Evolutionary conservation across 2,888 invertebrate species (phyloP).

Genomic region (Lasioglossum marginatum): DNA sequence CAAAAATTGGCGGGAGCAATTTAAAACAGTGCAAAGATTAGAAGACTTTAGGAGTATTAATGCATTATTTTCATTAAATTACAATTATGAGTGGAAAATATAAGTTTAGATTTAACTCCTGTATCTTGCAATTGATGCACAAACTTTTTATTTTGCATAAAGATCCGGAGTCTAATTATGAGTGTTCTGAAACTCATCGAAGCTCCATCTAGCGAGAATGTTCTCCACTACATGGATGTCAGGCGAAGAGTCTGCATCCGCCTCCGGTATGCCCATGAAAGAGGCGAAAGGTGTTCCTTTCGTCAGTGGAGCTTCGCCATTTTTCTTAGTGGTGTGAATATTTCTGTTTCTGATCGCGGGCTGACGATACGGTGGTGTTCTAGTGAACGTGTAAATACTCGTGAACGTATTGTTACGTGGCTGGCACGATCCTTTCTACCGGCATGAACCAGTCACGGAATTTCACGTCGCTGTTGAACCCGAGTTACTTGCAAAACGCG

Average conservation of each 20-base stretch:
- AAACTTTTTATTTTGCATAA: no score
- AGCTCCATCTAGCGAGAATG: slow-evolving; percentile 20
- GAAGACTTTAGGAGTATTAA: no score
- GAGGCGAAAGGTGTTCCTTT: slow-evolving; percentile 23
- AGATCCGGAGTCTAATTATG: no score
- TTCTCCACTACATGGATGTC: slow-evolving; percentile 20
- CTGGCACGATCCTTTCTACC: neutral
- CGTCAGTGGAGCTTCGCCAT: slow-evolving; percentile 56
- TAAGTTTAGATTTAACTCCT: neutral
- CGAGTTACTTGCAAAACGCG: slow-evolving; percentile 82
- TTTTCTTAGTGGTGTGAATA: slow-evolving; percentile 52
- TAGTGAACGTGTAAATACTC: neutral
- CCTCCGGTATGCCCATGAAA: slow-evolving; percentile 55
- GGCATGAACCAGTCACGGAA: slow-evolving; percentile 83
- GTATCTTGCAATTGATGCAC: no score
- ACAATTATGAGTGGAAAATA: no score
- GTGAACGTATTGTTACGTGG: slow-evolving; percentile 6
- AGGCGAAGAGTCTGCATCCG: slow-evolving; percentile 30
- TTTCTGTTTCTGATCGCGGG: slow-evolving; percentile 14
- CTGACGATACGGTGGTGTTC: neutral
- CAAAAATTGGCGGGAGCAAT: no score
- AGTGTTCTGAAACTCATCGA: slow-evolving; percentile 32
- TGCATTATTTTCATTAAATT: no score
- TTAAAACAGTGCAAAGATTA: no score
- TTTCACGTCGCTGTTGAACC: slow-evolving; percentile 82